These are phyloP conservation scores for Empis stercorea DNA, from an alignment of 2,888 invertebrate species.

Conservation along the genomic window DNA sequence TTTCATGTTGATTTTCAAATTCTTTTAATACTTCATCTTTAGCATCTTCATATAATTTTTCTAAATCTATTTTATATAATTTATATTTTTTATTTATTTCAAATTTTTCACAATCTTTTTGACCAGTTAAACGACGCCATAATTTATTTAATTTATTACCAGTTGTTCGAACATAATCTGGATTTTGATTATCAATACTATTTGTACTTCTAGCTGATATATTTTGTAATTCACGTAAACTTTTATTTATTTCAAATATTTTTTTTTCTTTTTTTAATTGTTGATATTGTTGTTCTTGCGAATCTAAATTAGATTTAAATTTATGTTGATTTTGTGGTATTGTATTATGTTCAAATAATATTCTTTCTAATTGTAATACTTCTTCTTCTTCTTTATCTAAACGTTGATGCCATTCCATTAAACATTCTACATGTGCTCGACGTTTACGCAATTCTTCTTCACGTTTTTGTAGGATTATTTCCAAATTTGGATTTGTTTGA, in stretches of 20 bases:
- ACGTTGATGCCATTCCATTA: conserved; percentile 42
- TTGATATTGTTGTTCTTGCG: conserved; percentile 4
- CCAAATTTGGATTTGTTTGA: conserved; percentile 20
- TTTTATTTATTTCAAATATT: conserved; percentile 25
- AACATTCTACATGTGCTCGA: conserved; percentile 38
- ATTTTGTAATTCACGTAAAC: conserved; percentile 23
- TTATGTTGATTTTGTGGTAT: neutral
- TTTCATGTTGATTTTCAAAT: neutral
- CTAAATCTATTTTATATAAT: conserved; percentile 33
- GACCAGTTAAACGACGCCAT: conserved; percentile 37
- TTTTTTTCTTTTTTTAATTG: conserved; percentile 20
- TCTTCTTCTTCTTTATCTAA: conserved; percentile 41
- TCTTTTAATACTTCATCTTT: conserved; percentile 22
- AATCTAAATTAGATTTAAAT: neutral
- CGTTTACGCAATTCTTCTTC: conserved; percentile 38
- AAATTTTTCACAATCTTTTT: conserved; percentile 29
- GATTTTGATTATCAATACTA: conserved; percentile 5
- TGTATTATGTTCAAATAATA: conserved; percentile 18
- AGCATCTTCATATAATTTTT: conserved; percentile 35
- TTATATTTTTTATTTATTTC: conserved; percentile 29
- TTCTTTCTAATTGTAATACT: conserved; percentile 38
- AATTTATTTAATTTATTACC: conserved; percentile 36
- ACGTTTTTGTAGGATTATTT: conserved; percentile 33
- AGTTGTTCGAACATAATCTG: conserved; percentile 21
- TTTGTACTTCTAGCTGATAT: conserved; percentile 15